phyloP scores from a whole-genome alignment of 2,113 vertebrate species.

The Corvus moneduloides region DNA sequence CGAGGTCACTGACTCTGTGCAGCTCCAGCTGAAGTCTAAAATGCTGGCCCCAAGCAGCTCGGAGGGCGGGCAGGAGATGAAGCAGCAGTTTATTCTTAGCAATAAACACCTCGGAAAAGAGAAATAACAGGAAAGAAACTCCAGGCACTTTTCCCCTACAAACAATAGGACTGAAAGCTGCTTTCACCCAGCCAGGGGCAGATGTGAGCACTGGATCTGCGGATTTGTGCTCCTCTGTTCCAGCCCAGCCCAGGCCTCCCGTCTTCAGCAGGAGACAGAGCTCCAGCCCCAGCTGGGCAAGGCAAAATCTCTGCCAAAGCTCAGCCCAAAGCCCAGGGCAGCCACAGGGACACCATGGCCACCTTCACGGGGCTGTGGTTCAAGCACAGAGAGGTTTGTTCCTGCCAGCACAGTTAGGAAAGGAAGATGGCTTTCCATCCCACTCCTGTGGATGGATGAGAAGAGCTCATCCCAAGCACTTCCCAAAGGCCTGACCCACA shows the following conservation, averaged over 20 bases:
- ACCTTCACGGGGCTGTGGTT: background rate
- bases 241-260: background rate
- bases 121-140: background rate
- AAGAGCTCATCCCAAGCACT: background rate
- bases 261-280: background rate
- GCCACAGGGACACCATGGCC: background rate
- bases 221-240: background rate
- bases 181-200: background rate
- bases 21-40: background rate
- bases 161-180: background rate
- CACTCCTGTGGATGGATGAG: background rate
- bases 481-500: background rate
- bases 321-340: background rate
- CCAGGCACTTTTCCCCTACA: background rate
- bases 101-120: background rate
- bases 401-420: background rate
- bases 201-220: background rate
- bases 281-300: background rate
- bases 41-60: background rate
- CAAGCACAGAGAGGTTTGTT: background rate
- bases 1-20: background rate
- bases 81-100: background rate
- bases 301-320: background rate
- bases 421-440: background rate
- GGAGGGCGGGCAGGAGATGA: background rate